Evolutionary conservation across 2,113 vertebrate genomes (phyloP), one percentile per base, ranked within the genome.

Genomic region (Lynx canadensis): DNA sequence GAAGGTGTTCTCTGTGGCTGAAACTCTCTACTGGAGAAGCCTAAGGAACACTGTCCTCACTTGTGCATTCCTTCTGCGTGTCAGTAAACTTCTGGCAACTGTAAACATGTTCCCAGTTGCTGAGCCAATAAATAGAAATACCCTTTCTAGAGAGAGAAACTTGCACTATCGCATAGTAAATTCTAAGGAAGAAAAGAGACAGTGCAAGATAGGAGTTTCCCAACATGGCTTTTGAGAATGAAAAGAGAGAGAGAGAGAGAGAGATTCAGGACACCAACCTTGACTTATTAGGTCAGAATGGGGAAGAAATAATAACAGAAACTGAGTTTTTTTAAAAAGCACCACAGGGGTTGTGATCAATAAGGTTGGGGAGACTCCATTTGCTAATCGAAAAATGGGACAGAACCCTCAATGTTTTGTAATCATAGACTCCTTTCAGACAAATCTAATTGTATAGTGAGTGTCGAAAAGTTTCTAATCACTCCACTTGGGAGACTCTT

Each of bases 131-230:
- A 71, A 50, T 15, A 55, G 45, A 41, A 10, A 65, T 38, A 93
- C 68, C 18, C 27, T 2, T 94, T 91, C 92, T 85, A 31, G 48
- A 74, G 23, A 89, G 60, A 85, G 65, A 52, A 74, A 63, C 76
- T 94, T 81, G 71, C 38, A 57, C 50, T 25, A 60, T 38, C 36
- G 66, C 89, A 68, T 9, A 89, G 82, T 82, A 73, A 90, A 89
- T 92, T 93, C 82, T 71, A 95, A 86, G 78, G 95, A 92, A 97
- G 33, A 69, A 88, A 95, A 79, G 88, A 79, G 29, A 95, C 21
- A 36, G 14, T 66, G 4, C 12, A 84, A 85, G 6, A 41, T 23
- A 74, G 52, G 18, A 55, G 23, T 52, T 91, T 5, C n/a, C 41
- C 60, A 81, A 93, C 16, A 13, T 65, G 48, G 78, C 16, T 91